A percentile compares a stretch with the other conserved stretches of the same genome.
Evolutionary conservation across 2,797 vertebrate species (phyloP).

Genomic region (Erithacus rubecula): DNA sequence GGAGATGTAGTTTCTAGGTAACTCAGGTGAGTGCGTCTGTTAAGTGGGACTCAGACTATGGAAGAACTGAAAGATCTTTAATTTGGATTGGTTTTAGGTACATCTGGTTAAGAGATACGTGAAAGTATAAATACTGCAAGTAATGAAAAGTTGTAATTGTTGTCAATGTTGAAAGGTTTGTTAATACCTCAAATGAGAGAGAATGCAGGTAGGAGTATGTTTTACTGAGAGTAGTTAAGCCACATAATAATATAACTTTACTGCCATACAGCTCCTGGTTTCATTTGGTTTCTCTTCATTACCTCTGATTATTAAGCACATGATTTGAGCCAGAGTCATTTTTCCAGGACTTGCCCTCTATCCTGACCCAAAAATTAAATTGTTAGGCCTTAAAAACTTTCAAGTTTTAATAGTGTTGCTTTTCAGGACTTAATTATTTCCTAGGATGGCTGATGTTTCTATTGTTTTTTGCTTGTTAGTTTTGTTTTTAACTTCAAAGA

Average conservation of each 20-base stretch:
- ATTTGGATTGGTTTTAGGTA: background rate
- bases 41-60: background rate
- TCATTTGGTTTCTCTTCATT: background rate
- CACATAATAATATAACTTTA: background rate
- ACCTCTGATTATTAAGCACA: background rate
- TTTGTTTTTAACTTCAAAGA: background rate
- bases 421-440: background rate
- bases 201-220: background rate
- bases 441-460: background rate
- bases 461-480: background rate
- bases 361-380: background rate
- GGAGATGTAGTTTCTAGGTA: background rate
- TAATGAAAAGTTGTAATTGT: background rate
- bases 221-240: background rate
- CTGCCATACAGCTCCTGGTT: background rate
- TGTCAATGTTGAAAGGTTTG: background rate
- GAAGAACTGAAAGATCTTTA: background rate
- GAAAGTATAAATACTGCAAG: background rate
- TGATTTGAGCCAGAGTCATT: background rate
- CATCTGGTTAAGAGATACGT: background rate
- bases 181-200: background rate
- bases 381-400: background rate
- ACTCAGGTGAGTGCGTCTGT: background rate
- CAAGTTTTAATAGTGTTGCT: background rate
- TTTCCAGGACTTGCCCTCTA: background rate